These are phyloP conservation scores for Physella acuta DNA, from an alignment of 1,140 invertebrate genomes.

Conservation along the genomic window DNA sequence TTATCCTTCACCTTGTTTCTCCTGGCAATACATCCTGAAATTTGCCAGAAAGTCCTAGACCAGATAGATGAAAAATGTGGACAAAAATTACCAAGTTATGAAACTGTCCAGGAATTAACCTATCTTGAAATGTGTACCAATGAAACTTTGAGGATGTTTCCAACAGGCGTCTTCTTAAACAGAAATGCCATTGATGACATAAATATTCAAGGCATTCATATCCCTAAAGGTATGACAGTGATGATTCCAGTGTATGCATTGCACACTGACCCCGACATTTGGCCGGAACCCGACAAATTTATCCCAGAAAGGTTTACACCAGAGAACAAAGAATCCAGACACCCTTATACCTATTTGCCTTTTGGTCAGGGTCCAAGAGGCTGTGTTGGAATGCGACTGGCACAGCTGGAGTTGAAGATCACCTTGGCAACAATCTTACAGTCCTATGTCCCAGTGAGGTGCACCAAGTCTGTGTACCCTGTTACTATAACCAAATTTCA, in stretches of 20 bases:
- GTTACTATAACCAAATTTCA: too few species aligned
- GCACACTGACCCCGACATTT: conserved; percentile 73
- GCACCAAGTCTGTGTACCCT: too few species aligned
- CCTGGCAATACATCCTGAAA: conserved; percentile 64
- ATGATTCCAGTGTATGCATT: conserved; percentile 79
- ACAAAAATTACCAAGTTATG: too few species aligned
- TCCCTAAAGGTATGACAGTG: conserved; percentile 65
- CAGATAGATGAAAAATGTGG: too few species aligned
- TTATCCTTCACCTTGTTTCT: conserved; percentile 65
- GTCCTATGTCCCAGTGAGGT: too few species aligned
- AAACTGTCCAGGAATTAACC: too few species aligned
- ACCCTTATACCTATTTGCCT: conserved; percentile 59
- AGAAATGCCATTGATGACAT: not conserved
- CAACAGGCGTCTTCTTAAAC: conserved; percentile 32
- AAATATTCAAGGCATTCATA: not conserved
- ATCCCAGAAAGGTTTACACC: conserved; percentile 63
- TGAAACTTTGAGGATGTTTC: conserved; percentile 57
- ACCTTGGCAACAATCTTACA: too few species aligned
- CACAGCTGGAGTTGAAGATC: conserved; percentile 69
- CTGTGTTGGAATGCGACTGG: conserved; percentile 68
- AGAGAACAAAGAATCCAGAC: conserved; percentile 21
- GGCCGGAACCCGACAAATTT: conserved; percentile 74
- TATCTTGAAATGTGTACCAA: too few species aligned
- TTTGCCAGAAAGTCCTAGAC: conserved; percentile 41
- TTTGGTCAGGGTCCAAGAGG: conserved; percentile 67